phyloP scores from a whole-genome alignment of 2,113 vertebrate species.

The Meleagris gallopavo region DNA sequence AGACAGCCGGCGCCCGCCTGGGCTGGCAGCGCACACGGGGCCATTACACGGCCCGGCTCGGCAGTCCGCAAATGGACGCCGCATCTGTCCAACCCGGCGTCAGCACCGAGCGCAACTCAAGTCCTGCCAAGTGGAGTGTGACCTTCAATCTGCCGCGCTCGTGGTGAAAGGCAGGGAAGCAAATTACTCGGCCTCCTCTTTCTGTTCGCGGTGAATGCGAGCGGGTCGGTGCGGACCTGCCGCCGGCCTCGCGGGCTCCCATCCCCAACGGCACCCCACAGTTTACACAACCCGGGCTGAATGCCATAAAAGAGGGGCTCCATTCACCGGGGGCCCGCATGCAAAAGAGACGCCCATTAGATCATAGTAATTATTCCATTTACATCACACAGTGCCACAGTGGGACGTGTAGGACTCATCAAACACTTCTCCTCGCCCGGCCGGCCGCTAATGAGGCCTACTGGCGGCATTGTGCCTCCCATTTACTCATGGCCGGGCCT shows the following conservation, averaged over 20 bases:
- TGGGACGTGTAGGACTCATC: constrained; percentile 82
- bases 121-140: constrained; percentile 73
- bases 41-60: constrained; percentile 11
- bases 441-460: constrained; percentile 83
- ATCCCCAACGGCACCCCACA: constrained; percentile 79
- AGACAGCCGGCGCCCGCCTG: too few relatives aligned
- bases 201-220: constrained; percentile 77
- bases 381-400: constrained; percentile 81
- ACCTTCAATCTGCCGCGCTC: constrained; percentile 86
- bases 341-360: constrained; percentile 85
- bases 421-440: constrained; percentile 80
- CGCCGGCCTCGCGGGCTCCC: constrained; percentile 78
- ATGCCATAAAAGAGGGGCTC: constrained; percentile 80
- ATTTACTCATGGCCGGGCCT: constrained; percentile 80
- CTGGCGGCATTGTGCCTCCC: constrained; percentile 80
- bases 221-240: constrained; percentile 74
- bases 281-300: constrained; percentile 77
- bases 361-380: constrained; percentile 90
- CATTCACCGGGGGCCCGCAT: constrained; percentile 78
- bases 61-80: constrained; percentile 10
- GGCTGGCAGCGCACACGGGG: neutral
- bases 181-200: constrained; percentile 75
- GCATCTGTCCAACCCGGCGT: constrained; percentile 64
- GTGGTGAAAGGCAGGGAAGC: constrained; percentile 73
- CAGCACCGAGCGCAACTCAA: constrained; percentile 64